Base-by-base conservation (phyloP, 2,888 invertebrate genomes). In the Dicranocentrus wangi region DNA sequence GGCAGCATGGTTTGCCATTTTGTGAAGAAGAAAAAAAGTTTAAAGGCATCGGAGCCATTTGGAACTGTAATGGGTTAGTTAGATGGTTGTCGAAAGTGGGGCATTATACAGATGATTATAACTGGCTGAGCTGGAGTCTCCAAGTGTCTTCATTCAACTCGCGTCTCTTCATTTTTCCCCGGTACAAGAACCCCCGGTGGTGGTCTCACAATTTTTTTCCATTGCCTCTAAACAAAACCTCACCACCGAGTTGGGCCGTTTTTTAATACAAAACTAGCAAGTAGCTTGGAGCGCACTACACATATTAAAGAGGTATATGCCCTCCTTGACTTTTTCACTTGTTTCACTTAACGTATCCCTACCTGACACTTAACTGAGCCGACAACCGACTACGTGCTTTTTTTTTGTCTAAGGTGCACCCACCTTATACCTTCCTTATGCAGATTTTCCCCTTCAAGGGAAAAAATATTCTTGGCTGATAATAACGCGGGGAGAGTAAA, bases 131-230 rank as follows among this genome's bases (percentile, higher is more conserved):
- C n/a, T 10, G 51, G 7, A 39, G 39, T 39, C 39, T n/a, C n/a
- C n/a, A n/a, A n/a, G n/a, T n/a, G n/a, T n/a, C 39, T 39, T 39
- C 28, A 69, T 39, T 28, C 53, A 53, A 17, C 32, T 28, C 5
- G 39, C 39, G 5, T 13, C 43, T 42, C 47, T 63, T 32, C 42
- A 60, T 70, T 70, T 70, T 39, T 53, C 19, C 51, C 23, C 15
- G n/a, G n/a, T 63, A 72, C 72, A 72, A 63, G 72, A 72, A 17
- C 65, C 73, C 73, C 73, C n/a, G 39, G 65, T 27, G 53, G 73
- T 39, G 39, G 23, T 65, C n/a, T 58, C 58, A 2, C 25, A 3
- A 0, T 43, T 23, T 15, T 17, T 47, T 23, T 23, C 43, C n/a
- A n/a, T n/a, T 27, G 27, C 39, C 23, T 66, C 43, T 32, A 21